phyloP scores from a whole-genome alignment of 2,888 invertebrate genomes.

The Allacma fusca region DNA sequence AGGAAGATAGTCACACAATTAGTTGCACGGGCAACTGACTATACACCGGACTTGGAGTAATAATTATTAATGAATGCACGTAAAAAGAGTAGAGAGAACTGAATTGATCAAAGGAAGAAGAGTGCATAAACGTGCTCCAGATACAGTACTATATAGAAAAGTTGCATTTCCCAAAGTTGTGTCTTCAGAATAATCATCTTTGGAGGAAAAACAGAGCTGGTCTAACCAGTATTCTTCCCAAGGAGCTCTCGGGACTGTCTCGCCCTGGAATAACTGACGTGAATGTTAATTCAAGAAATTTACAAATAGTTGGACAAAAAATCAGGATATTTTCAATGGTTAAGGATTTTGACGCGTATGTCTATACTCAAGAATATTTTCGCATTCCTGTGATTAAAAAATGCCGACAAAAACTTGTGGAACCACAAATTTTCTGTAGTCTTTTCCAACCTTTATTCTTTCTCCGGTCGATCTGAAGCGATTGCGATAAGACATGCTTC shows the following conservation, averaged over 20 bases:
- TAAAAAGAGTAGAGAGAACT: too few species aligned
- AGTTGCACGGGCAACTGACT: too few species aligned
- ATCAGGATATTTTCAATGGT: background rate
- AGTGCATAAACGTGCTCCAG: too few species aligned
- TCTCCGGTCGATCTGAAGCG: too few species aligned
- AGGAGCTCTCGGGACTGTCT: background rate
- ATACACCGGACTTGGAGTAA: too few species aligned
- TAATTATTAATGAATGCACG: too few species aligned
- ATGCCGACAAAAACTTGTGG: slow-evolving; percentile 1
- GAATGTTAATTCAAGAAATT: slow-evolving; percentile 18
- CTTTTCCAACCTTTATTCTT: too few species aligned
- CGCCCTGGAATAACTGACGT: slow-evolving; percentile 16
- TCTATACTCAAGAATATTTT: background rate
- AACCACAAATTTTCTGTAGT: background rate
- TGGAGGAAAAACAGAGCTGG: slow-evolving; percentile 18
- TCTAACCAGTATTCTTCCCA: background rate
- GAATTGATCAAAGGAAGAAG: too few species aligned
- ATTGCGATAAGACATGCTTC: too few species aligned
- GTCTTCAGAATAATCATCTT: background rate
- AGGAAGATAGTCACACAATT: too few species aligned
- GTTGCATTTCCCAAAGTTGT: background rate
- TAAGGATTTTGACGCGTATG: background rate
- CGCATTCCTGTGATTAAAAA: background rate
- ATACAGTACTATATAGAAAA: too few species aligned
- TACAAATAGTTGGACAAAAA: background rate